Evolutionary conservation across 2,888 invertebrate genomes (phyloP).

Genomic region (Eristalis tenax): DNA sequence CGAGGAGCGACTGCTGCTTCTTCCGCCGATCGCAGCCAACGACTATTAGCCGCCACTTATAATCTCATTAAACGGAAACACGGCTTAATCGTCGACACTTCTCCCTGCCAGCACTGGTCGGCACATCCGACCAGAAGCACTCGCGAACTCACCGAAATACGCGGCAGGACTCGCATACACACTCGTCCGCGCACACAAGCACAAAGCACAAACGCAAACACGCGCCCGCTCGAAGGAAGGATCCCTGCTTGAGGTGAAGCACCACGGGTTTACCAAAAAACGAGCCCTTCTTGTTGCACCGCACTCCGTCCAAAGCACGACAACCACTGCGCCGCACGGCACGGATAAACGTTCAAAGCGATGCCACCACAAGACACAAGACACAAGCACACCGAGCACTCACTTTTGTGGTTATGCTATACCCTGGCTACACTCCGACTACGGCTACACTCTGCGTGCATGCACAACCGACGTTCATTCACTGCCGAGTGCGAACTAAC

Average conservation of each 20-base stretch:
- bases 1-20: constrained; percentile 31
- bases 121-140: constrained; percentile 26
- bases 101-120: constrained; percentile 21
- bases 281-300: background rate
- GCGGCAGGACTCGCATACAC: background rate
- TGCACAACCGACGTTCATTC: background rate
- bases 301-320: background rate
- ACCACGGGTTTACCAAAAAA: background rate
- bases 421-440: background rate
- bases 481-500: background rate
- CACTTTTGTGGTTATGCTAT: background rate
- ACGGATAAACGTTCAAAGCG: constrained; percentile 16
- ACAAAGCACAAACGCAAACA: background rate
- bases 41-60: constrained; percentile 80
- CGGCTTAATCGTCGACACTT: constrained; percentile 51
- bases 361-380: constrained; percentile 37
- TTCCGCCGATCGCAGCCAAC: constrained; percentile 16
- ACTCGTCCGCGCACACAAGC: background rate
- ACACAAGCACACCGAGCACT: constrained; percentile 4
- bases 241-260: background rate
- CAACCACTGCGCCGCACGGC: background rate
- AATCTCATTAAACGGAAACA: constrained; percentile 78
- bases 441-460: background rate
- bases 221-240: background rate
- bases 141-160: constrained; percentile 1